phyloP scores from a whole-genome alignment of 2,797 vertebrate species.

The Bradypodion ventrale region DNA sequence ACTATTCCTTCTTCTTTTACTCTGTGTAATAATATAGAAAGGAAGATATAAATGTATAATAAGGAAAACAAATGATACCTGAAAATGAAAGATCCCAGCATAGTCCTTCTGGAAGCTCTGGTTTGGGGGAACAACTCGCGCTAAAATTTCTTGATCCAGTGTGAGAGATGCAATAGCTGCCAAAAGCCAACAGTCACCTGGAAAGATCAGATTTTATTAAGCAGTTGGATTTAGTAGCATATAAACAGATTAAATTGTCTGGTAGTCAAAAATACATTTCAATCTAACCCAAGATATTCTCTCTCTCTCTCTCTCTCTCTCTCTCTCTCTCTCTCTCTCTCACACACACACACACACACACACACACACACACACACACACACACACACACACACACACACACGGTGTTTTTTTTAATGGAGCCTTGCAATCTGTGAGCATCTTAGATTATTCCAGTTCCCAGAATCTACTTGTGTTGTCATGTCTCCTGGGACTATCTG shows the following conservation, averaged over 20 bases:
- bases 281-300: background rate
- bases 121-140: slow-evolving; percentile 74
- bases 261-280: background rate
- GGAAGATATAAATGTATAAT: background rate
- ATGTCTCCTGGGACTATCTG: background rate
- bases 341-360: too few species aligned
- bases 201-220: background rate
- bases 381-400: too few species aligned
- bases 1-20: background rate
- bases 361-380: too few species aligned
- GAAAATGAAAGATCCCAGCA: slow-evolving; percentile 84
- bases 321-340: too few species aligned
- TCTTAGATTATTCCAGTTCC: background rate
- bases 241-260: background rate
- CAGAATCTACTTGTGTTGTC: background rate
- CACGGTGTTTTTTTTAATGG: background rate
- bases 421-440: background rate
- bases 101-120: slow-evolving; percentile 79
- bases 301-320: too few species aligned
- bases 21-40: background rate
- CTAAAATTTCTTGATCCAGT: slow-evolving; percentile 76
- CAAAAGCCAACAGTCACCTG: slow-evolving; percentile 85
- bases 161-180: slow-evolving; percentile 84
- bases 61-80: slow-evolving; percentile 67
- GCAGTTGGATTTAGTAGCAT: slow-evolving; percentile 1